Conservation (phyloP, 2,797 vertebrate genomes). For the Atherinosoma microstoma region DNA sequence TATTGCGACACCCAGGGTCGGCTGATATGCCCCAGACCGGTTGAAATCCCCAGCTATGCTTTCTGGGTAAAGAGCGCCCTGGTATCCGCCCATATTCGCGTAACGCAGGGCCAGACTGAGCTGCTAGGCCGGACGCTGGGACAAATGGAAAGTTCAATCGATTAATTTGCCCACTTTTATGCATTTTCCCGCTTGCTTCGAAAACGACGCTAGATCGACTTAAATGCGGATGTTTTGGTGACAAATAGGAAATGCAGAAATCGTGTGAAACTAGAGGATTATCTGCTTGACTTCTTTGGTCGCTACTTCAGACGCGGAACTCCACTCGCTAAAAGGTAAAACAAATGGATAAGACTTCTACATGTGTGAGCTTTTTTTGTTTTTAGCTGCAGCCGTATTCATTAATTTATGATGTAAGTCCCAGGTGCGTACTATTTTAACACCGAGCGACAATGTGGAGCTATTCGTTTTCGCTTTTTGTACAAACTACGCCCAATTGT, state of each 20-base stretch:
- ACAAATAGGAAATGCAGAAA: conserved; percentile 80
- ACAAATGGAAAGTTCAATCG: conserved; percentile 83
- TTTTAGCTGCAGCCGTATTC: neutral
- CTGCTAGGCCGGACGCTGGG: conserved; percentile 77
- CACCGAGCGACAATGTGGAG: neutral
- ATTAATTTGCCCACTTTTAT: conserved; percentile 68
- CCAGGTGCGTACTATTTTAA: neutral
- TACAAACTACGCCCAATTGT: conserved; percentile 80
- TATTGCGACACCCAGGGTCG: conserved; percentile 43
- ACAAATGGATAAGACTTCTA: conserved; percentile 50
- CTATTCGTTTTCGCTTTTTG: conserved; percentile 43
- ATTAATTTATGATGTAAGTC: fast-evolving
- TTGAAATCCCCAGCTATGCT: conserved; percentile 76
- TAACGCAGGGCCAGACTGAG: conserved; percentile 78
- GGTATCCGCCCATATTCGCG: conserved; percentile 86
- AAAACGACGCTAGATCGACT: conserved; percentile 32
- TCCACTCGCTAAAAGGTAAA: conserved; percentile 83
- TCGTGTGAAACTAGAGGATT: conserved; percentile 78
- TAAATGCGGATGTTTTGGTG: conserved; percentile 65
- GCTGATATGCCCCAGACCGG: conserved; percentile 60
- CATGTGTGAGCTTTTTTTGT: conserved; percentile 20
- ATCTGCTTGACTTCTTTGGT: conserved; percentile 81
- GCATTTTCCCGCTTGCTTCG: conserved; percentile 44
- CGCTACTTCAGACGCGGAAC: conserved; percentile 86
- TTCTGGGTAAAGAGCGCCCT: conserved; percentile 83